Base-by-base conservation (phyloP, 2,113 vertebrate species). In the Coryphaenoides rupestris region DNA sequence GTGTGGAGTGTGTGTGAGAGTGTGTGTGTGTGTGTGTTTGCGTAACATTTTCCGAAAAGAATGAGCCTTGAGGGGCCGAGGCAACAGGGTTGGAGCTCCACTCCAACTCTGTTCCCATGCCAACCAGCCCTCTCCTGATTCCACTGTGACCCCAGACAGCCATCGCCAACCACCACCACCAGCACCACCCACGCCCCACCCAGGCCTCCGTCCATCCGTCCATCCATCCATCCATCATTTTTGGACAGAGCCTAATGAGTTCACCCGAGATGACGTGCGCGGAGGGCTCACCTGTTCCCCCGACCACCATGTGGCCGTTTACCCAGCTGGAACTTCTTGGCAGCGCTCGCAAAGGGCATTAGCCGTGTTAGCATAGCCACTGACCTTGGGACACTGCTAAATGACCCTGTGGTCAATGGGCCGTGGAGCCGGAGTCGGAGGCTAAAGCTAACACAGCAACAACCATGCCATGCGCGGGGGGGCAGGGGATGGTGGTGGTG, bases 271-370 rank as follows among this genome's bases (percentile, higher is more conserved):
- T 68, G 80, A 78, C 78, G 75, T 79, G 76, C 78, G 80, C 33
- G 67, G n/a, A n/a, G n/a, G n/a, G 78, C 77, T 84, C 83, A 82
- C 82, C 82, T 85, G 81, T n/a, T 45, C 40, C 64, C 76, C 75
- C 82, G 75, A 76, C 82, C 74, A 58, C 72, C 74, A 68, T 66
- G 70, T 80, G 71, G 77, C 73, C 80, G 64, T 83, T 87, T 89
- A 86, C 80, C 76, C 82, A 85, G 81, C 80, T 86, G 82, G 76
- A 85, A 84, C 73, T 74, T 86, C 73, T 81, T 78, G 80, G 79
- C 73, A 72, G 74, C 80, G 83, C 84, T 89, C 87, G 84, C 83
- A 83, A 78, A 77, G 77, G 87, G 83, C 83, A 86, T 50, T 81
- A 72, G 69, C 65, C 73, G 75, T 67, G 72, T 81, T 73, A 79